A percentile compares a stretch with the other conserved stretches of the same genome.
Conservation (phyloP, 2,797 vertebrate genomes). For the Urophycis tenuis region DNA sequence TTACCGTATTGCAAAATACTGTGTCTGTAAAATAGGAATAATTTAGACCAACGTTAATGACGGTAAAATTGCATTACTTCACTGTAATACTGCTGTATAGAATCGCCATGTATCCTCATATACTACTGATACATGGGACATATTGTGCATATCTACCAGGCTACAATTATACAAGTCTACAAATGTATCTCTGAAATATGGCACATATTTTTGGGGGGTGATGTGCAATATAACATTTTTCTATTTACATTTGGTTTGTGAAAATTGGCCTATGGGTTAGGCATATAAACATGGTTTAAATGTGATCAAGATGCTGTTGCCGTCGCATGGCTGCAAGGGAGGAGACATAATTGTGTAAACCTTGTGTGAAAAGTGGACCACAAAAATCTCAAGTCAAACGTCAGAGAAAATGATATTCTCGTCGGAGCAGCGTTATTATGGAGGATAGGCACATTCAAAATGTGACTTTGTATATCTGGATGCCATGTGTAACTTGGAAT, state of each 20-base stretch:
- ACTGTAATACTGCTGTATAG: not conserved
- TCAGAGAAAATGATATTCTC: not conserved
- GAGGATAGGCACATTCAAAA: not conserved
- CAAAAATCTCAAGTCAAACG: slow-evolving; percentile 34
- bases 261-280: slow-evolving; percentile 4
- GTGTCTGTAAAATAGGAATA: not conserved
- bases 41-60: not conserved
- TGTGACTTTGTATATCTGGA: not conserved
- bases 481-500: not conserved
- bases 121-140: not conserved
- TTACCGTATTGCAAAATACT: not conserved
- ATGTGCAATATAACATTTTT: not conserved
- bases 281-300: slow-evolving; percentile 49
- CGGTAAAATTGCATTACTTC: not conserved
- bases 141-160: not conserved
- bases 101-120: not conserved
- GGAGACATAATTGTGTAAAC: slow-evolving; percentile 46
- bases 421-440: not conserved
- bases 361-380: slow-evolving; percentile 33
- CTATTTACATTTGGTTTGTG: not conserved
- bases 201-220: not conserved
- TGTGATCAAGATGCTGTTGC: slow-evolving; percentile 53
- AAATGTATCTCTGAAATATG: not conserved
- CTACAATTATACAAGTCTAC: not conserved
- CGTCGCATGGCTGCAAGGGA: slow-evolving; percentile 38